Conservation (phyloP, 2,113 vertebrate genomes). For the Excalfactoria chinensis region DNA sequence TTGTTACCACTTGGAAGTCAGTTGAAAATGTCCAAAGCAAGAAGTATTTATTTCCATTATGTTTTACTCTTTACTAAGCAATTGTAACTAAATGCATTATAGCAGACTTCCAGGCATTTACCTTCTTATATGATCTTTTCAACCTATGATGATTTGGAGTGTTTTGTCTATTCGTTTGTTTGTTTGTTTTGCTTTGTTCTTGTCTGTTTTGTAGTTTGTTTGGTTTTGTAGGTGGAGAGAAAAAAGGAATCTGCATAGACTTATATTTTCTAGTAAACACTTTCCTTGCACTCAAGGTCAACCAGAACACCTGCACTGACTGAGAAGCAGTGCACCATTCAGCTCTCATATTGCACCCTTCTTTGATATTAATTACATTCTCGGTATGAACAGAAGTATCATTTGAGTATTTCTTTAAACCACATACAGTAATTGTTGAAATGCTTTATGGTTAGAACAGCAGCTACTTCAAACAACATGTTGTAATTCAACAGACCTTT, state of each 20-base stretch:
- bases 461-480: background rate
- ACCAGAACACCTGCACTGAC: background rate
- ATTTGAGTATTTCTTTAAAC: background rate
- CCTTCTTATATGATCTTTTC: fast-evolving
- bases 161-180: background rate
- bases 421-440: background rate
- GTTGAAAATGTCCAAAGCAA: background rate
- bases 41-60: background rate
- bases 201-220: background rate
- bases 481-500: background rate
- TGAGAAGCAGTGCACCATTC: background rate
- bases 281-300: background rate
- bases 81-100: background rate
- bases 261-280: background rate
- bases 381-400: background rate
- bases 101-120: background rate
- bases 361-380: background rate
- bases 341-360: background rate
- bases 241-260: background rate
- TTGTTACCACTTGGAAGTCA: background rate
- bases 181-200: too few species aligned
- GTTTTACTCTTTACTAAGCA: background rate
- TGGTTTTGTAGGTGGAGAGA: background rate
- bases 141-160: background rate
- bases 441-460: background rate